These are phyloP conservation scores for Spodoptera exigua DNA, from an alignment of 2,888 invertebrate species.

Conservation along the genomic window DNA sequence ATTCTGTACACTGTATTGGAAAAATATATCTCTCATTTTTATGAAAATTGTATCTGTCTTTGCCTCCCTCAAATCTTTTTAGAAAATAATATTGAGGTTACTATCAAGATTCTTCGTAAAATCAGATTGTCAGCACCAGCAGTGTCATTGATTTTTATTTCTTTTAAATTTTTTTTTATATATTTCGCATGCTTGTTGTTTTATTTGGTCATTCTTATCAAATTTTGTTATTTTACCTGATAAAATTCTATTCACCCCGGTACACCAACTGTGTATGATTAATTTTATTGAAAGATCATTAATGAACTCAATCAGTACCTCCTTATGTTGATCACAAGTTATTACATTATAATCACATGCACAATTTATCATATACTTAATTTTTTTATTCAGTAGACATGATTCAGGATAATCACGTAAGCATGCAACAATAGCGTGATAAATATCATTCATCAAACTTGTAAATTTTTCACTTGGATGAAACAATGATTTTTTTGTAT, in stretches of 20 bases:
- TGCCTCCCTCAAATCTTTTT: too few species aligned
- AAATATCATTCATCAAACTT: neutral
- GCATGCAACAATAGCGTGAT: too few species aligned
- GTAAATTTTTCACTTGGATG: neutral
- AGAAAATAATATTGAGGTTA: too few species aligned
- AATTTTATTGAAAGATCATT: constrained; percentile 5
- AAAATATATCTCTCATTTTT: too few species aligned
- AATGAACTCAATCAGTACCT: constrained; percentile 1
- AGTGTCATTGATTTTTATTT: neutral
- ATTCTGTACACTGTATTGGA: too few species aligned
- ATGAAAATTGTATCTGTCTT: too few species aligned
- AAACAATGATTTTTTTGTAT: constrained; percentile 1
- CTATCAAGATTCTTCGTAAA: too few species aligned
- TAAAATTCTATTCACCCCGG: constrained; percentile 7
- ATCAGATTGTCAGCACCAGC: too few species aligned
- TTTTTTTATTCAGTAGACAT: too few species aligned
- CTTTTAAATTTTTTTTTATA: constrained; percentile 1
- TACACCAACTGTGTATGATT: constrained; percentile 9
- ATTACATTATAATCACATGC: too few species aligned
- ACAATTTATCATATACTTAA: too few species aligned
- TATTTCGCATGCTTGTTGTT: constrained; percentile 1
- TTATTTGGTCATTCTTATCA: constrained; percentile 4
- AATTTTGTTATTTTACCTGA: constrained; percentile 7
- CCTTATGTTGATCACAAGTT: neutral
- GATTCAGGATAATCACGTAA: too few species aligned